Evolutionary conservation across 2,888 invertebrate genomes (phyloP), one percentile per base, ranked within the genome.

Genomic region (Unio pictorum): DNA sequence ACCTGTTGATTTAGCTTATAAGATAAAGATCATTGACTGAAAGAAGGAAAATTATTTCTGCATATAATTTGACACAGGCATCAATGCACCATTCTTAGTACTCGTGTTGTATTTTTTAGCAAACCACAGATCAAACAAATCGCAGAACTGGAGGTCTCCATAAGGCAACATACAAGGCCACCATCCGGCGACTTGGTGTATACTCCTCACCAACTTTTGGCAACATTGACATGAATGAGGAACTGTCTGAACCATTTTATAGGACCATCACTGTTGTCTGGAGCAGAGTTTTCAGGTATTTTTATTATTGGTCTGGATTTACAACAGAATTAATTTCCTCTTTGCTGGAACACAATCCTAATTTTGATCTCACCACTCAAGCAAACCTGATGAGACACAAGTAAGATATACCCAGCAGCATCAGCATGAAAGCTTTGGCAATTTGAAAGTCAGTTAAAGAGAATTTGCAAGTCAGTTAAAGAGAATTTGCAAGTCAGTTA

Each of bases 231-330:
- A 82, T 84, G 66, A 85, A 84, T 54, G 81, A 82, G 64, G 79
- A 84, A 20, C 72, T 85, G 11, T 58, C 82, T 4, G 77, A 75
- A 23, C 85, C 85, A 0, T 71, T 84, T 63, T 80, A 78, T 61
- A 72, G 73, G 4, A 68, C 78, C 64, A 74, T 85, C 69, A 81
- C 76, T 58, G 74, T 83, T 18, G 71, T 73, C 20, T 85, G 85
- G 85, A 77, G 76, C 58, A 74, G 69, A 55, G 76, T 83, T 5
- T 85, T 85, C 75, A 82, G 84, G 85, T 85, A 64, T 57, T n/a
- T 45, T 18, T n/a, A 18, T 66, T 34, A 34, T 59, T 6, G 17
- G 15, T 15, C 26, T 20, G 1, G 2, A 20, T 34, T 30, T 45
- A 45, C 45, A 45, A 11, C 11, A 8, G 45, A 45, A 45, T 45